Evolutionary conservation across 2,888 invertebrate species (phyloP).

Genomic region (Tipula helvola): DNA sequence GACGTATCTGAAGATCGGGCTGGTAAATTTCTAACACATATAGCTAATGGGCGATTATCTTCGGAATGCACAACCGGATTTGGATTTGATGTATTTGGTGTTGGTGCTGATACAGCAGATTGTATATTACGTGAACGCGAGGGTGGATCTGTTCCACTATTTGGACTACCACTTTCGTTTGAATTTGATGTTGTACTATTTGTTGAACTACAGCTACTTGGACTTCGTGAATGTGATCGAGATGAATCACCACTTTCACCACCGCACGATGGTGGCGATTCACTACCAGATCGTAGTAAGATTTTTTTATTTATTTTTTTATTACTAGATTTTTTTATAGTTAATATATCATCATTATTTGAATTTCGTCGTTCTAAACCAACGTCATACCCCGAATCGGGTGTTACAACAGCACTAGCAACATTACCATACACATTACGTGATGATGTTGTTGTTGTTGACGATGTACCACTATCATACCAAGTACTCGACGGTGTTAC

Average conservation of each 20-base stretch:
- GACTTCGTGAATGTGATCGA: slow-evolving; percentile 41
- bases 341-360: slow-evolving; percentile 12
- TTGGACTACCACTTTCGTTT: slow-evolving; percentile 33
- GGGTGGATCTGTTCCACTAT: slow-evolving; percentile 29
- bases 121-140: slow-evolving; percentile 37
- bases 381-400: slow-evolving; percentile 21
- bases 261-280: slow-evolving; percentile 37
- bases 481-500: slow-evolving; percentile 29
- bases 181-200: slow-evolving; percentile 35
- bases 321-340: slow-evolving; percentile 19
- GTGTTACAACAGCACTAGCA: slow-evolving; percentile 24
- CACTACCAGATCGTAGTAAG: slow-evolving; percentile 36
- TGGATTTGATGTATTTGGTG: slow-evolving; percentile 18
- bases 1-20: slow-evolving; percentile 85
- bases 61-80: slow-evolving; percentile 37
- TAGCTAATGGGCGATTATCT: slow-evolving; percentile 64
- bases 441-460: slow-evolving; percentile 22
- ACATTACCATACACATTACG: slow-evolving; percentile 30
- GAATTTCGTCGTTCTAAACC: slow-evolving; percentile 13
- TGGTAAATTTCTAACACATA: slow-evolving; percentile 84
- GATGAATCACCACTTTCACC: slow-evolving; percentile 39
- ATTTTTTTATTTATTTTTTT: slow-evolving; percentile 19
- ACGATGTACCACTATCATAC: slow-evolving; percentile 32
- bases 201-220: slow-evolving; percentile 36
- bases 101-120: slow-evolving; percentile 25